Percentiles rank a stretch among this genome's conserved stretches.
These are phyloP conservation scores for Halcyon chelicuti DNA, from an alignment of 2,797 vertebrate genomes.

Conservation along the genomic window DNA sequence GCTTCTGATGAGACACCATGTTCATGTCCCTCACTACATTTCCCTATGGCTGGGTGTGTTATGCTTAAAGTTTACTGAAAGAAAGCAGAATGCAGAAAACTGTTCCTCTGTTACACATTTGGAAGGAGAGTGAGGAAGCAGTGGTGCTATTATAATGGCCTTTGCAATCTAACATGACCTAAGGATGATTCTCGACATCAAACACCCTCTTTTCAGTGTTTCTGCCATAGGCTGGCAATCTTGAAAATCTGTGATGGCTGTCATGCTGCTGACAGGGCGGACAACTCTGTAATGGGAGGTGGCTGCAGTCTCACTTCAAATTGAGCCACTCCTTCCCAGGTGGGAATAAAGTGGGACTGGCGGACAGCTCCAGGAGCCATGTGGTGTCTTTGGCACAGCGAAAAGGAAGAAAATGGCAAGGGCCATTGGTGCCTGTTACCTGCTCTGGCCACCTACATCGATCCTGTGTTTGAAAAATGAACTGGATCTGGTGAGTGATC, in stretches of 20 bases:
- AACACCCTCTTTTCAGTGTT: neutral
- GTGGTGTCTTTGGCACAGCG: neutral
- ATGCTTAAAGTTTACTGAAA: accelerated
- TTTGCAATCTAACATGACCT: neutral
- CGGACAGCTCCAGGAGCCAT: neutral
- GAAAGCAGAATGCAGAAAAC: neutral
- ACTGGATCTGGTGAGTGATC: neutral
- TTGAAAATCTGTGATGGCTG: neutral
- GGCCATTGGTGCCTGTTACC: neutral
- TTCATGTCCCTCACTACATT: neutral
- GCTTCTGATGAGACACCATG: neutral
- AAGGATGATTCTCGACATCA: neutral
- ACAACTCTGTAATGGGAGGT: neutral
- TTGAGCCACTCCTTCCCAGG: neutral
- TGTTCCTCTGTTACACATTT: neutral
- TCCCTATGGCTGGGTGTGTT: neutral
- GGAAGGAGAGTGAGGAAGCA: neutral
- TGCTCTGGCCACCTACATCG: neutral
- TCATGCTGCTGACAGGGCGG: neutral
- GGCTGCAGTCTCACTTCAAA: neutral
- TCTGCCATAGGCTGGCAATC: neutral
- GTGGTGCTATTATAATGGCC: accelerated
- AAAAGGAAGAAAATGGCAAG: neutral
- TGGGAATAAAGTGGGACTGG: neutral
- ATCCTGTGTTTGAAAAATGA: neutral